Conservation (phyloP, 2,113 vertebrate genomes). For the Clarias magur region DNA sequence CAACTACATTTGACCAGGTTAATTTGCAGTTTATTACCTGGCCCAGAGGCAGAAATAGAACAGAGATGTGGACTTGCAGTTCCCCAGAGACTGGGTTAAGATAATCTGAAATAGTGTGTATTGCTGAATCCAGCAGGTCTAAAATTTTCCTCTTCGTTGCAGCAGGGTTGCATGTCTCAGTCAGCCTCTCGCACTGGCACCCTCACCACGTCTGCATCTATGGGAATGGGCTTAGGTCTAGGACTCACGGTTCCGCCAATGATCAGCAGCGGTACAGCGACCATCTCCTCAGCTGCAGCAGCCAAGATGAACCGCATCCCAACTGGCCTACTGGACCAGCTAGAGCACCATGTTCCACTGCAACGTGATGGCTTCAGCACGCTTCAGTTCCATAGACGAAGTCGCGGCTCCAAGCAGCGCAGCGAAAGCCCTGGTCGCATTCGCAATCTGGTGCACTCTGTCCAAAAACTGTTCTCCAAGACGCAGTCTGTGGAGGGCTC, state of each 20-base stretch:
- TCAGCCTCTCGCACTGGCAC: conserved; percentile 63
- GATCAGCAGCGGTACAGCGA: conserved; percentile 77
- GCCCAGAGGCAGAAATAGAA: conserved; percentile 6
- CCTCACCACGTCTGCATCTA: conserved; percentile 73
- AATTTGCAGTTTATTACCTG: conserved; percentile 26
- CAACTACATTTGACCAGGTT: conserved; percentile 10
- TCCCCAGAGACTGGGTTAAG: background rate
- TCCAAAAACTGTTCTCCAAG: conserved; percentile 93
- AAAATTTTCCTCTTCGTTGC: conserved; percentile 3
- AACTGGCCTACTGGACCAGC: conserved; percentile 91
- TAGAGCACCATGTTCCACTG: conserved; percentile 92
- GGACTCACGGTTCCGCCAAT: conserved; percentile 72
- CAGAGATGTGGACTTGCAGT: background rate
- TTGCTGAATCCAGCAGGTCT: background rate
- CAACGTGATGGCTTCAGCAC: conserved; percentile 96
- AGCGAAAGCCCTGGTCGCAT: conserved; percentile 95
- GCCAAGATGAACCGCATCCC: conserved; percentile 89
- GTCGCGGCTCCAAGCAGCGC: conserved; percentile 78
- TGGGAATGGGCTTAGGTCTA: conserved; percentile 72
- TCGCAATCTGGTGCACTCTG: conserved; percentile 93
- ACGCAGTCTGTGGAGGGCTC: conserved; percentile 84
- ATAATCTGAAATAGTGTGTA: background rate
- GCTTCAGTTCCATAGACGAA: conserved; percentile 87
- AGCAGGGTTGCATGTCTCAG: conserved; percentile 46
- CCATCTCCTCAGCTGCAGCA: conserved; percentile 72